Evolutionary conservation across 2,113 vertebrate genomes (phyloP).

Genomic region (Merops nubicus): DNA sequence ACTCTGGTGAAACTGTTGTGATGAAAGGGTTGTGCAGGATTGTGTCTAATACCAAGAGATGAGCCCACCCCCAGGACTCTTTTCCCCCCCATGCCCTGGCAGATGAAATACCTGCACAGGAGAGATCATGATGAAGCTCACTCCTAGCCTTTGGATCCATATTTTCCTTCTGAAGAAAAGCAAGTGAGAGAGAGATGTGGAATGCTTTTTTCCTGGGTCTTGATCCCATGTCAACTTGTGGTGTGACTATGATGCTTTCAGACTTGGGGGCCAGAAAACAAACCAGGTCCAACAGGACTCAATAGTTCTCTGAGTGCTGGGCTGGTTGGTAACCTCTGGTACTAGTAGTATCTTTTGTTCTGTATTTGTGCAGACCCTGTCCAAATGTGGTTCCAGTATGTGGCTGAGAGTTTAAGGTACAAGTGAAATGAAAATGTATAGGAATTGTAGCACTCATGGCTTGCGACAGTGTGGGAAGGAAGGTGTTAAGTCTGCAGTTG

Average conservation of each 20-base stretch:
- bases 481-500: background rate
- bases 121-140: background rate
- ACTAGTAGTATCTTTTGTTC: background rate
- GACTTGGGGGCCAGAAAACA: background rate
- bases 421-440: background rate
- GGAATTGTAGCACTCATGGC: background rate
- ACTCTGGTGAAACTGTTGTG: background rate
- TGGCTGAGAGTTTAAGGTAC: background rate
- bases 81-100: background rate
- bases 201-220: background rate
- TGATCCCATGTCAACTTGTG: background rate
- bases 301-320: background rate
- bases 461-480: background rate
- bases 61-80: background rate
- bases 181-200: background rate
- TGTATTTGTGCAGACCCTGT: background rate
- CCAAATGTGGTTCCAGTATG: accelerated
- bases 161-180: background rate
- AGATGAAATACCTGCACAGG: background rate
- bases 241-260: accelerated
- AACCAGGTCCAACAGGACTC: background rate
- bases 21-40: accelerated
- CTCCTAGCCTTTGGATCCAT: background rate
- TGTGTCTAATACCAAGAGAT: background rate
- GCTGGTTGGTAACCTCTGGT: background rate